Evolutionary conservation across 2,113 vertebrate species (phyloP), one percentile per base, ranked within the genome.

Genomic region (Erythrolamprus reginae): DNA sequence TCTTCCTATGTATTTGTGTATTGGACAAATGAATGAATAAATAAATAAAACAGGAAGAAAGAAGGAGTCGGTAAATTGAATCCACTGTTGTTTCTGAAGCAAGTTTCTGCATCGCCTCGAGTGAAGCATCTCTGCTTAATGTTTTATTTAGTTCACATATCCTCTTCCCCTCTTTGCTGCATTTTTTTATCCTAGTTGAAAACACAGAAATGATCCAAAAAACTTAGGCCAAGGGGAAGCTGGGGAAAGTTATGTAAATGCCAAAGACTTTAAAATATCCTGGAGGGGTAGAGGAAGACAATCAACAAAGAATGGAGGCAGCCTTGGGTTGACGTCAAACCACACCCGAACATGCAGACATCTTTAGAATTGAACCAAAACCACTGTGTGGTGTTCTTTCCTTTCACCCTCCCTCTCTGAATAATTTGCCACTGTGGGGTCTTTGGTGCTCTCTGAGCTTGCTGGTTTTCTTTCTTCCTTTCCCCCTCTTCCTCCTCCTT

Each of bases 21-120:
- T n/a, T n/a, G n/a, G n/a, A n/a, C n/a, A n/a, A n/a, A n/a, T n/a
- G n/a, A n/a, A n/a, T n/a, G n/a, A n/a, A n/a, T n/a, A n/a, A n/a
- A n/a, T n/a, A n/a, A n/a, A n/a, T n/a, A n/a, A n/a, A n/a, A n/a
- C n/a, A 5, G 93, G 1, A n/a, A 84, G 95, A 70, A 90, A 95
- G 93, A 92, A 92, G 88, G 94, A 86, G 65, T 95, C 82, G 90
- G 91, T 48, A 28, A 94, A 92, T 94, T 38, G 96, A 94, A 96
- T 84, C 10, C 95, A 92, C 92, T 88, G 13, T 89, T 92, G 92
- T 93, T 95, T 93, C 91, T 91, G 90, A 77, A 95, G 88, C 91
- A 87, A 95, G 93, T 93, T 90, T 96, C 93, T 38, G 28, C 89
- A 88, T 82, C n/a, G 95, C 95, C 95, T 88, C 0, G 33, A 95